These are phyloP conservation scores for Spizella passerina DNA, from an alignment of 2,797 vertebrate species.

Conservation along the genomic window DNA sequence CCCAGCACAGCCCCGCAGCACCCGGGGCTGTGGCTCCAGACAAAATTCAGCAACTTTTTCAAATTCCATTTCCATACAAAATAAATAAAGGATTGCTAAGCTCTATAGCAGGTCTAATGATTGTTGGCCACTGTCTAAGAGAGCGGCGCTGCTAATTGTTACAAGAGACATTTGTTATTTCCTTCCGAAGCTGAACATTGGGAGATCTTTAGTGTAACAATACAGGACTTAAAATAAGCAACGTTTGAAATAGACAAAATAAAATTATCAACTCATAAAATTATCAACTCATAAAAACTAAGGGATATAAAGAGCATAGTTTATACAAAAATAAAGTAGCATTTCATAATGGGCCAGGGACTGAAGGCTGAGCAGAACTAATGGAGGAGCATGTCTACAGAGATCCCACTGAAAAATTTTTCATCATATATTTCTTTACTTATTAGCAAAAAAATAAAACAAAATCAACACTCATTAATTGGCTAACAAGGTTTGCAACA, in stretches of 20 bases:
- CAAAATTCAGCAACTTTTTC: neutral
- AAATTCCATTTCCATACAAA: neutral
- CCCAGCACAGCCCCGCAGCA: neutral
- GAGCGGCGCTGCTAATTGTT: neutral
- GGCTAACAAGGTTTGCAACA: neutral
- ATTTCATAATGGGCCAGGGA: neutral
- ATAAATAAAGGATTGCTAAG: conserved; percentile 16
- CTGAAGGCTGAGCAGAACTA: neutral
- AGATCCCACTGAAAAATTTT: neutral
- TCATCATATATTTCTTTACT: neutral
- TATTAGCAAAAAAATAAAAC: neutral
- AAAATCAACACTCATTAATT: neutral
- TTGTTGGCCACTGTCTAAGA: neutral
- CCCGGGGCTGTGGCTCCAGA: neutral
- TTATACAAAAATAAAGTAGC: conserved; percentile 56
- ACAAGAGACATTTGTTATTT: neutral
- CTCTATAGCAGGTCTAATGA: neutral
- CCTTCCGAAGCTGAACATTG: neutral
- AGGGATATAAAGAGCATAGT: neutral
- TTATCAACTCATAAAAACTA: conserved; percentile 43
- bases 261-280: conserved; percentile 48
- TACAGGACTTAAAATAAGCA: neutral
- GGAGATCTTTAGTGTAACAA: conserved; percentile 11
- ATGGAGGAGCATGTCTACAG: neutral
- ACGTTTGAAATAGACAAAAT: conserved; percentile 38